Percentiles rank a stretch among this genome's conserved stretches.
These are phyloP conservation scores for Heterocephalus glaber DNA, from an alignment of 2,113 vertebrate genomes.

Conservation along the genomic window DNA sequence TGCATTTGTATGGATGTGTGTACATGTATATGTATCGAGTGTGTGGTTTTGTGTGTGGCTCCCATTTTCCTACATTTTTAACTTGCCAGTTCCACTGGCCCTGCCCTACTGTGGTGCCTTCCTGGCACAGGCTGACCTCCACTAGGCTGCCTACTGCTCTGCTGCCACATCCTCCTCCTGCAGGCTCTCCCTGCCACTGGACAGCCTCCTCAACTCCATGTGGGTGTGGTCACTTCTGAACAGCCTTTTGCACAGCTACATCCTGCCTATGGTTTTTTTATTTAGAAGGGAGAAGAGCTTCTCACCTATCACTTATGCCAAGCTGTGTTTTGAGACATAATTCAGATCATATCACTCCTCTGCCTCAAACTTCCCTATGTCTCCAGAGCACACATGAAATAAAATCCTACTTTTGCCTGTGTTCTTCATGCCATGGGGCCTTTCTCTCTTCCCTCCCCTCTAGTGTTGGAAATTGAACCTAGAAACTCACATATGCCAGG, in stretches of 20 bases:
- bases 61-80: background rate
- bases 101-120: background rate
- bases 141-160: background rate
- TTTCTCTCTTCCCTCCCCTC: too few species aligned
- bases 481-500: too few species aligned
- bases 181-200: background rate
- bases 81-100: background rate
- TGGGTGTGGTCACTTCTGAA: background rate
- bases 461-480: too few species aligned
- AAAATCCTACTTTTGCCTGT: background rate
- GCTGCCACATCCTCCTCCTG: background rate
- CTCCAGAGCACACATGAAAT: background rate
- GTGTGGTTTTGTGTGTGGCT: background rate
- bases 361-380: background rate
- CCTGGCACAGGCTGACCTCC: background rate
- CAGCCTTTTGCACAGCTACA: background rate
- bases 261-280: background rate
- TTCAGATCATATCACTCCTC: background rate
- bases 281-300: background rate
- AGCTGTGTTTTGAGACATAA: conserved; percentile 9
- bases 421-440: background rate
- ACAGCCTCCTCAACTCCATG: background rate
- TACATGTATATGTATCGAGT: background rate
- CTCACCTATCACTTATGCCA: background rate
- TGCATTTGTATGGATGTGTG: background rate